Evolutionary conservation across 1,140 invertebrate genomes (phyloP).

Genomic region (Galendromus occidentalis): DNA sequence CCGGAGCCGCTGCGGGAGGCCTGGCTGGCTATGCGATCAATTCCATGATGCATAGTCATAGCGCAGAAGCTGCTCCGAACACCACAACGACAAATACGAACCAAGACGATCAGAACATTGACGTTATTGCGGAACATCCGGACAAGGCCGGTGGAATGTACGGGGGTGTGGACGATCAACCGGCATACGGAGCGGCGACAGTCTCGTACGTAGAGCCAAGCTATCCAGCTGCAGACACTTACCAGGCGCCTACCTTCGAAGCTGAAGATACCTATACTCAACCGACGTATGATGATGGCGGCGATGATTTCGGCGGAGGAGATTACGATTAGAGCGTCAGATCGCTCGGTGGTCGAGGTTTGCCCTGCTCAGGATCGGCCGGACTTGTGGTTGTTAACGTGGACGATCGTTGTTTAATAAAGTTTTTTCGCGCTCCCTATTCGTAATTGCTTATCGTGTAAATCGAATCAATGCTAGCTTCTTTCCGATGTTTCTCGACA

Average conservation of each 20-base stretch:
- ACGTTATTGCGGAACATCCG: neutral
- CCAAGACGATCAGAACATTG: neutral
- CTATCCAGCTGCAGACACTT: neutral
- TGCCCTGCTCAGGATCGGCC: too few species aligned
- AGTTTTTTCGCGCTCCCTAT: neutral
- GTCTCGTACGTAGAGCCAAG: neutral
- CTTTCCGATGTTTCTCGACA: neutral
- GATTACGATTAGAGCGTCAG: neutral
- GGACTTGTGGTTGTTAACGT: too few species aligned
- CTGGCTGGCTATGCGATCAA: neutral
- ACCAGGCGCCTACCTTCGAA: neutral
- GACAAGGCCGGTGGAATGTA: neutral
- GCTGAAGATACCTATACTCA: neutral
- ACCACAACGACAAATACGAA: neutral
- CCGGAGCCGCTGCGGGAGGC: neutral
- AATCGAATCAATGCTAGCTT: neutral
- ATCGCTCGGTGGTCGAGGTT: too few species aligned
- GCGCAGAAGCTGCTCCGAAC: neutral
- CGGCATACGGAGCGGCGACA: neutral
- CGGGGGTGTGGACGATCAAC: neutral
- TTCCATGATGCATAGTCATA: neutral
- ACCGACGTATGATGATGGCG: neutral
- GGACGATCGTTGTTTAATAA: neutral
- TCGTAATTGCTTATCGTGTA: too few species aligned
- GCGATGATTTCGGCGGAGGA: neutral